Base-by-base conservation (phyloP, 2,888 invertebrate genomes). In the Rhynchonema sp. region DNA sequence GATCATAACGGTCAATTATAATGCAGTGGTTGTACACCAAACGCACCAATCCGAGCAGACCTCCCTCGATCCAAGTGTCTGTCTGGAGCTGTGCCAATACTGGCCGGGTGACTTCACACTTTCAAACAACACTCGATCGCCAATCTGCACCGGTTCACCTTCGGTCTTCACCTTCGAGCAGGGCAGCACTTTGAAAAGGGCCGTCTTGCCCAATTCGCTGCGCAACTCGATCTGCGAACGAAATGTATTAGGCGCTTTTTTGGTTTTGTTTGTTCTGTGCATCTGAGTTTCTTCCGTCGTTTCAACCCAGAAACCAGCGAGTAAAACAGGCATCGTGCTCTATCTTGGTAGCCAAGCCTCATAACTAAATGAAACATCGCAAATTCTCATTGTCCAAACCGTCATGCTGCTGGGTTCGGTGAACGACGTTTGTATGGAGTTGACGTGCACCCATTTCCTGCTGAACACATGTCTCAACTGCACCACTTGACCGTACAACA, bases 121-220 rank as follows among this genome's bases (percentile, higher is more conserved):
- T 63, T 74, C 73, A 62, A 74, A 63, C 23, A 74, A 70, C 28
- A 74, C 65, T 65, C 71, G 72, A 63, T 74, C 74, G 63, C 70
- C 72, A 25, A 71, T 66, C 67, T 74, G 73, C 2, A 59, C 75
- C 65, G 73, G 66, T 62, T 74, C 74, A 59, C 74, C 74, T 61
- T 74, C 74, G 2, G 72, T 67, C 63, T 74, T 74, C 63, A 74
- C 74, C 64, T 74, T 74, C 66, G 72, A 74, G 2, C 73, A 63
- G 1, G 74, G 73, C 72, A 73, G 72, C 60, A 74, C 69, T 60
- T 67, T 64, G 65, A 72, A 74, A 64, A 70, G 70, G 6, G 70
- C 70, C 61, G 71, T 69, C 61, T 73, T 73, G 54, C 71, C 70
- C 65, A 72, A 70, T 65, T 71, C 72, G 55, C 68, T 68, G 55